Percentiles rank a stretch among this genome's conserved stretches.
Conservation (phyloP, 2,888 invertebrate species). For the Macrophya annulata region DNA sequence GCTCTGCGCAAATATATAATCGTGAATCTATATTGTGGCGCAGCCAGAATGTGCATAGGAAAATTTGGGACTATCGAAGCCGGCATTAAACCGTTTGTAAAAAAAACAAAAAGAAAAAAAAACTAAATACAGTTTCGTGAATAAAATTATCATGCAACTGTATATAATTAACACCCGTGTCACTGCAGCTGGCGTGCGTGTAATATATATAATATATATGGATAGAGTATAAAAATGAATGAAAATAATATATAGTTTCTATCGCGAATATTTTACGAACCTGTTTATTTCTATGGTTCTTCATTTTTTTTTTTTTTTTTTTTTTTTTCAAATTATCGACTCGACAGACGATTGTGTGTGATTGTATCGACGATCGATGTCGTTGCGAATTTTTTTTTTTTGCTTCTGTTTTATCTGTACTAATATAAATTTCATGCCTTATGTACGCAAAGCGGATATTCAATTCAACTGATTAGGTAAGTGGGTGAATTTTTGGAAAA, state of each 20-base stretch:
- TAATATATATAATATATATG: too few species aligned
- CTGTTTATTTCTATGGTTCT: too few species aligned
- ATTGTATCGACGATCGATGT: background rate
- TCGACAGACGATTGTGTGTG: background rate
- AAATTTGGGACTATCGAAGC: slow-evolving; percentile 34
- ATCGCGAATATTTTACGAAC: background rate
- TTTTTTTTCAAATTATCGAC: background rate
- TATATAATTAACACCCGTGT: background rate
- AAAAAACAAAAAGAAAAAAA: background rate
- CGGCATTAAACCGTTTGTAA: background rate
- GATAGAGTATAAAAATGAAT: background rate
- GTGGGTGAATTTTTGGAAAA: background rate
- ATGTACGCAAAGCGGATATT: background rate
- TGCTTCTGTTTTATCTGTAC: too few species aligned
- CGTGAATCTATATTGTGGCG: slow-evolving; percentile 1
- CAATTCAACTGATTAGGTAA: background rate
- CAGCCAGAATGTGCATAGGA: slow-evolving; percentile 11
- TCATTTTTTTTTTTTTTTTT: background rate
- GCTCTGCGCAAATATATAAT: background rate
- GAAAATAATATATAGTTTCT: background rate
- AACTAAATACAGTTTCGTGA: background rate
- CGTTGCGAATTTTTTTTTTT: background rate
- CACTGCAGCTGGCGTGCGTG: slow-evolving; percentile 9
- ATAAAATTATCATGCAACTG: background rate
- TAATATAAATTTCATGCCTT: slow-evolving; percentile 14